Evolutionary conservation across 2,113 vertebrate species (phyloP), one percentile per base, ranked within the genome.

Genomic region (Saccopteryx bilineata): DNA sequence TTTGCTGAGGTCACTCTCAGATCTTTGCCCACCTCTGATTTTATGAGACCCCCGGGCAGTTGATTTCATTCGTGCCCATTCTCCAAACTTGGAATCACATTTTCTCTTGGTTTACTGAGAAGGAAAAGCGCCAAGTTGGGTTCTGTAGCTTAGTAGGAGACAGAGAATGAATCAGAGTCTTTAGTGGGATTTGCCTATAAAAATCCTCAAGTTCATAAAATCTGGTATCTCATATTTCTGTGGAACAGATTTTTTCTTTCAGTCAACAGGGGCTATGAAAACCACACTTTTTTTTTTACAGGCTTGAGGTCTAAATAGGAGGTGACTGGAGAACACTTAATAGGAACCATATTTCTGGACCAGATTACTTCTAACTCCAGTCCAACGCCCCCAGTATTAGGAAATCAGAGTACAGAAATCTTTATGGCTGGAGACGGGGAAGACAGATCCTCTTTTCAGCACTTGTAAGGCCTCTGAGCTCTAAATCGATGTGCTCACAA

Each of bases 101-200:
- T 54, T 39, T 75, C 87, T 96, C 56, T 76, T 91, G 60, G 60
- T 91, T 92, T 87, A 75, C 39, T 88, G 84, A 79, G 10, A 56
- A 87, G 54, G 56, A 68, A 79, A 94, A 72, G 74, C 11, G 18
- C 21, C n/a, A 93, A n/a, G 71, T 31, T 66, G 69, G 12, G 39
- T 87, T 90, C 72, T 84, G 33, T 81, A 68, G 63, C 61, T 93
- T 52, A 81, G 63, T 52, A 90, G 33, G 54, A 69, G 71, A 60
- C 4, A 66, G 23, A 86, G 33, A 82, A 90, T 39, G 50, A 84
- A 93, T 80, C 26, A 48, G 54, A 31, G 23, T 72, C 26, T 76
- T 79, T 17, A 60, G 52, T 95, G 71, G 24, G 4, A 56, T 71
- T 84, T 92, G 9, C 54, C 66, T n/a, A 56, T 39, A 46, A 84